Evolutionary conservation across 2,113 vertebrate species (phyloP).

Genomic region (Myiagra hebetior): DNA sequence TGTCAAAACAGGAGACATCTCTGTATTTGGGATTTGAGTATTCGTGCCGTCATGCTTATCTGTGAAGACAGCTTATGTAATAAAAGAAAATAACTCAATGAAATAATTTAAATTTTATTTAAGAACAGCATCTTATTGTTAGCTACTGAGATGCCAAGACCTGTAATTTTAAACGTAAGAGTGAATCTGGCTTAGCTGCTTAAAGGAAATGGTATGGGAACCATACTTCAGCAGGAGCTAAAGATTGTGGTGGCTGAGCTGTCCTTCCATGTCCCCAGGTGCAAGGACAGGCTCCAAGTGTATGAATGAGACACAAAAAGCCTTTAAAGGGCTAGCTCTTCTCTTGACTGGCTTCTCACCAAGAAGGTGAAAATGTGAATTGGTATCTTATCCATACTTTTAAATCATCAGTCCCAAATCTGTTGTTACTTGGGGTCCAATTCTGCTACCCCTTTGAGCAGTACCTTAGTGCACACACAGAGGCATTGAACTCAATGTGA

Average conservation of each 20-base stretch:
- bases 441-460: neutral
- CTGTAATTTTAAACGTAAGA: neutral
- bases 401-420: neutral
- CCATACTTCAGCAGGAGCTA: neutral
- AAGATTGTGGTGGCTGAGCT: neutral
- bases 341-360: neutral
- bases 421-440: neutral
- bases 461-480: neutral
- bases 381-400: neutral
- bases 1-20: neutral
- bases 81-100: neutral
- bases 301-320: neutral
- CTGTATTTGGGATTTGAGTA: neutral
- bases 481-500: neutral
- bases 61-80: neutral
- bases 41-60: neutral
- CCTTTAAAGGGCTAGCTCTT: neutral
- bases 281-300: neutral
- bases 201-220: neutral
- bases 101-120: neutral
- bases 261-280: neutral
- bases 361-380: neutral
- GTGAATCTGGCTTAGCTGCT: neutral
- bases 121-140: neutral
- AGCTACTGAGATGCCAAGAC: neutral